Conservation (phyloP, 2,113 vertebrate species). For the Pundamilia nyererei region DNA sequence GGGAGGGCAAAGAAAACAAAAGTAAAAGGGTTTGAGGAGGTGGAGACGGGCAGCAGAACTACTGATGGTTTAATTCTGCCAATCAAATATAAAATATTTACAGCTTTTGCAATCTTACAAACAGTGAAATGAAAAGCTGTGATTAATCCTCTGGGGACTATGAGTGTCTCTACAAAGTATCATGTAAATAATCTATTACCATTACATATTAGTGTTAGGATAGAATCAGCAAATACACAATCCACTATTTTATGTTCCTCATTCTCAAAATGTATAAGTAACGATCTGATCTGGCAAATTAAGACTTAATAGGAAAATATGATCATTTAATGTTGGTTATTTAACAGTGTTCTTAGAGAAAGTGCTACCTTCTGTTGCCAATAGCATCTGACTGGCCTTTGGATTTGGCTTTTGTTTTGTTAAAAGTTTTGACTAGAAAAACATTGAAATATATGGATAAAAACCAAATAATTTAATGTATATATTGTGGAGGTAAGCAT, state of each 20-base stretch:
- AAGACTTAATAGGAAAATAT: background rate
- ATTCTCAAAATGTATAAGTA: background rate
- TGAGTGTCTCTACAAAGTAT: background rate
- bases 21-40: slow-evolving; percentile 2
- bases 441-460: background rate
- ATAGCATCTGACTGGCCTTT: background rate
- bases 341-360: background rate
- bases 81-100: background rate
- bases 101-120: background rate
- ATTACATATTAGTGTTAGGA: background rate
- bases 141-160: background rate
- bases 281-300: background rate
- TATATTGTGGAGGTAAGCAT: background rate
- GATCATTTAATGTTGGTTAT: background rate
- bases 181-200: background rate
- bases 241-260: background rate
- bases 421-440: background rate
- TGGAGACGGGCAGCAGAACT: background rate
- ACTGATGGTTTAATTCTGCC: background rate
- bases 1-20: slow-evolving; percentile 36
- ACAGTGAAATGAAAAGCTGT: background rate
- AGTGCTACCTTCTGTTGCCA: background rate
- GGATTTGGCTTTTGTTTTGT: background rate
- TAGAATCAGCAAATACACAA: background rate
- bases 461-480: background rate